phyloP scores from a whole-genome alignment of 2,797 vertebrate genomes.

The Mormyrus proboscirostris region DNA sequence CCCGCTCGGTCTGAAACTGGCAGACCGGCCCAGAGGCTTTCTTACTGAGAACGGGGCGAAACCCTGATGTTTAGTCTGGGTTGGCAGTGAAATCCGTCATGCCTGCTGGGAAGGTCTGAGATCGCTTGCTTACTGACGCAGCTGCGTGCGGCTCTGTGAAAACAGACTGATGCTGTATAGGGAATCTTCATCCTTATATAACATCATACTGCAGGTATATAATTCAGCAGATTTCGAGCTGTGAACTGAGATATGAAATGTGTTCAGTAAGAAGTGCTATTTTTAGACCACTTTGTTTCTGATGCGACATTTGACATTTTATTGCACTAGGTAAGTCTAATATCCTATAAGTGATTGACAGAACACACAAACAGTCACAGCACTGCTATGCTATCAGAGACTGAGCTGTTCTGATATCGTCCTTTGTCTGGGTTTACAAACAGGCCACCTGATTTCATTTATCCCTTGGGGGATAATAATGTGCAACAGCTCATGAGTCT shows the following conservation, averaged over 20 bases:
- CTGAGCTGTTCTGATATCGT: neutral
- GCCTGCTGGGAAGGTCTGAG: neutral
- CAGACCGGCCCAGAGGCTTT: neutral
- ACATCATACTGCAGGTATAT: neutral
- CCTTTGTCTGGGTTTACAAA: neutral
- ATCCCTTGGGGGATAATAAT: neutral
- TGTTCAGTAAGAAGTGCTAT: neutral
- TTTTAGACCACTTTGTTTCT: neutral
- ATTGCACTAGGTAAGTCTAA: neutral
- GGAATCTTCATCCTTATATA: neutral
- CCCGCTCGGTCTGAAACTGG: neutral
- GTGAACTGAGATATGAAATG: neutral
- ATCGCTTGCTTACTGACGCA: neutral
- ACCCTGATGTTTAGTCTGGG: neutral
- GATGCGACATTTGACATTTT: neutral
- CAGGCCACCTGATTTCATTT: neutral
- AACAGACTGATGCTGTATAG: neutral
- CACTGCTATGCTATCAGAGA: neutral
- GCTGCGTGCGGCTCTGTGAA: neutral
- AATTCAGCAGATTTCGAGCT: neutral
- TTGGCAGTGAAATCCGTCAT: neutral
- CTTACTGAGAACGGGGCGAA: neutral
- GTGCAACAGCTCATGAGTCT: neutral
- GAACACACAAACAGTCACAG: neutral
- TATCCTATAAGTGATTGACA: neutral